phyloP scores from a whole-genome alignment of 2,888 invertebrate genomes.

The Acronicta psi region DNA sequence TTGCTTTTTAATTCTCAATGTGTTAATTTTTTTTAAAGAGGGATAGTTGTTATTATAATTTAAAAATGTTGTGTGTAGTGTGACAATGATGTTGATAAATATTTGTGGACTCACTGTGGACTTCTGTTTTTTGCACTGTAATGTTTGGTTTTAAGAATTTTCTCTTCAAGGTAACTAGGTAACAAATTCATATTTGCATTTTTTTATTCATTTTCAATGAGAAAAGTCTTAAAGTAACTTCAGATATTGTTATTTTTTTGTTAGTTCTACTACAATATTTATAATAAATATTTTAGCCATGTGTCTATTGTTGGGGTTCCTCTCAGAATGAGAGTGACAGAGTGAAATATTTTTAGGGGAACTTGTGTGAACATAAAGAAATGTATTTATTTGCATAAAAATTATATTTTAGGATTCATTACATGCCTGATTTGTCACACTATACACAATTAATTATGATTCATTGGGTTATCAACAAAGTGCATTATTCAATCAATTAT shows the following conservation, averaged over 20 bases:
- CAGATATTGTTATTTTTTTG: no score
- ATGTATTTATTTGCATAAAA: not conserved
- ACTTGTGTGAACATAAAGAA: no score
- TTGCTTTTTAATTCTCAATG: not conserved
- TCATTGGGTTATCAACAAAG: conserved; percentile 22
- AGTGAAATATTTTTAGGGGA: no score
- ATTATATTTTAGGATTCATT: conserved; percentile 4
- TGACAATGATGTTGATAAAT: conserved; percentile 65
- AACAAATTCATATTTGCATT: conserved; percentile 14
- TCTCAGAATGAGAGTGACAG: no score
- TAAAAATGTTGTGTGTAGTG: conserved; percentile 50
- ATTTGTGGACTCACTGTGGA: conserved; percentile 38
- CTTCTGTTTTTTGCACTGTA: conserved; percentile 60
- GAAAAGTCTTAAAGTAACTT: no score
- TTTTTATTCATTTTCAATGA: not conserved
- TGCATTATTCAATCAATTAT: conserved; percentile 25
- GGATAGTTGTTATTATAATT: conserved; percentile 14
- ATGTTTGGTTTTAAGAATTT: conserved; percentile 77
- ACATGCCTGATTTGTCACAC: conserved; percentile 15
- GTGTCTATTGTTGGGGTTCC: no score
- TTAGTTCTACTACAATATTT: no score
- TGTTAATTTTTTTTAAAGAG: not conserved
- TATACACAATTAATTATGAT: conserved; percentile 12
- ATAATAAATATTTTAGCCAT: no score
- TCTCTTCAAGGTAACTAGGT: conserved; percentile 71